Percentiles rank a stretch among this genome's conserved stretches.
phyloP scores from a whole-genome alignment of 2,113 vertebrate species.

The Gymnobelideus leadbeateri region DNA sequence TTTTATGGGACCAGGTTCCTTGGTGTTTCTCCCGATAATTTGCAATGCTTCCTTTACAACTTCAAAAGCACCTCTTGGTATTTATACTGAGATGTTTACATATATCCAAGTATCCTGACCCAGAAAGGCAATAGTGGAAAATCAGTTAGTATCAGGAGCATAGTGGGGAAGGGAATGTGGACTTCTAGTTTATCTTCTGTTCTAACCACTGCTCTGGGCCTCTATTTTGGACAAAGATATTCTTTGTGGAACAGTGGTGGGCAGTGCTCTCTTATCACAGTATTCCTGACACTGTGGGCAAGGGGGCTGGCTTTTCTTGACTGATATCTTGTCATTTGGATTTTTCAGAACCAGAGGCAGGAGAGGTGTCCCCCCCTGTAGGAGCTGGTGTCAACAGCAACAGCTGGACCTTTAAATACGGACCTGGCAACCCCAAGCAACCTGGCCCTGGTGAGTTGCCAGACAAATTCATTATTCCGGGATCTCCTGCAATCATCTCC shows the following conservation, averaged over 20 bases:
- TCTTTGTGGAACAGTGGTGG: neutral
- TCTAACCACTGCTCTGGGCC: neutral
- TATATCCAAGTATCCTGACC: neutral
- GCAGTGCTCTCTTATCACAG: neutral
- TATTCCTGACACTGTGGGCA: neutral
- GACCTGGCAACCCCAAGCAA: slow-evolving; percentile 94
- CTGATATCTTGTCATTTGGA: slow-evolving; percentile 65
- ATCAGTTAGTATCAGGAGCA: slow-evolving; percentile 1
- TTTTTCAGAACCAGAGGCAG: slow-evolving; percentile 94
- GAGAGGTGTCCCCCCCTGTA: slow-evolving; percentile 97
- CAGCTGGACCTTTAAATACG: slow-evolving; percentile 99
- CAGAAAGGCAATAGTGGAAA: slow-evolving; percentile 43
- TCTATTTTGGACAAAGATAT: slow-evolving; percentile 17
- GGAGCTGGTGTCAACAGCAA: slow-evolving; percentile 98
- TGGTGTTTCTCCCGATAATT: neutral
- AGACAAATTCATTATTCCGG: slow-evolving; percentile 99
- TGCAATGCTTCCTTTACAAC: neutral
- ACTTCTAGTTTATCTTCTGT: neutral
- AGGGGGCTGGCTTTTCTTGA: neutral
- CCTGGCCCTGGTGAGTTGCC: slow-evolving; percentile 97
- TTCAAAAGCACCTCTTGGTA: neutral
- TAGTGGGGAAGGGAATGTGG: slow-evolving; percentile 35
- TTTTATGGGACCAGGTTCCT: neutral
- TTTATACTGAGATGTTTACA: neutral
- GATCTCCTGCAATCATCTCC: slow-evolving; percentile 99